A percentile compares a stretch with the other conserved stretches of the same genome.
phyloP scores from a whole-genome alignment of 1,140 invertebrate species.

The Drosophila prosaltans region DNA sequence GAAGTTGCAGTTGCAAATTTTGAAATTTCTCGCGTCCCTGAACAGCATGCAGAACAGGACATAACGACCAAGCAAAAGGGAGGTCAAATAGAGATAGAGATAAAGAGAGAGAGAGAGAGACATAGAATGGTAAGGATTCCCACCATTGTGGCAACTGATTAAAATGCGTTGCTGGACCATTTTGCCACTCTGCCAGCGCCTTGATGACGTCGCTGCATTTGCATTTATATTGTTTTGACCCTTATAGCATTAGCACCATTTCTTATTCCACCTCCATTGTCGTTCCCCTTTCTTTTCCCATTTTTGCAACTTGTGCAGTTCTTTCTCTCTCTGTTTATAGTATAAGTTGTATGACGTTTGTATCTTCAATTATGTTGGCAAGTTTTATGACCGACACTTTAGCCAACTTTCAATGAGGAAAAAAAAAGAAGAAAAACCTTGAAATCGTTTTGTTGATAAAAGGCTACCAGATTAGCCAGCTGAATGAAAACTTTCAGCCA shows the following conservation, averaged over 20 bases:
- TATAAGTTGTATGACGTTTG: background rate
- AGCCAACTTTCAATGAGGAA: constrained; percentile 33
- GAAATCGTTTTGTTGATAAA: background rate
- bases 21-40: constrained; percentile 3
- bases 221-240: constrained; percentile 82
- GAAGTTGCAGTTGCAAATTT: constrained; percentile 2
- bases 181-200: background rate
- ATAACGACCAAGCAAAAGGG: background rate
- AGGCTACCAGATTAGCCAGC: background rate
- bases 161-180: constrained; percentile 71
- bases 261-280: constrained; percentile 29
- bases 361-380: constrained; percentile 18
- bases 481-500: background rate
- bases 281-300: background rate
- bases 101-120: background rate
- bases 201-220: constrained; percentile 61
- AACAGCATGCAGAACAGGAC: background rate
- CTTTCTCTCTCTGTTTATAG: background rate
- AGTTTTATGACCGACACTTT: constrained; percentile 15
- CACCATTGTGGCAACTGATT: constrained; percentile 56
- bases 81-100: background rate
- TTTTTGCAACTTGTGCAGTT: constrained; percentile 9
- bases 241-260: constrained; percentile 65
- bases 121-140: background rate
- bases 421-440: constrained; percentile 6